These are phyloP conservation scores for Rana temporaria DNA, from an alignment of 2,113 vertebrate genomes.

Conservation along the genomic window DNA sequence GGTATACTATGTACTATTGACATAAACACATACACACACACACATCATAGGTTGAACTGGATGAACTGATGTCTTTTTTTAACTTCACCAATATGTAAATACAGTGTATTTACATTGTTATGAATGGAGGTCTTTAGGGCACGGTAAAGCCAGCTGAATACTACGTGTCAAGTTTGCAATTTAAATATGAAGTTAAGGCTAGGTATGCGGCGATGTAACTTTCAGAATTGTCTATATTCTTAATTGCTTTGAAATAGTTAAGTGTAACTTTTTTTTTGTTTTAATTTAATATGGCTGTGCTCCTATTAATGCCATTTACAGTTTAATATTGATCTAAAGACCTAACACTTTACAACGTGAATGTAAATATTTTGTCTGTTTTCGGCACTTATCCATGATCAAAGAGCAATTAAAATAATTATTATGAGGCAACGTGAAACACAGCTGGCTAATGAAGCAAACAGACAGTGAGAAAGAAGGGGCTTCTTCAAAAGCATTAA, in stretches of 20 bases:
- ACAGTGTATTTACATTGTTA: too few relatives aligned
- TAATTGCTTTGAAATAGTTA: not conserved
- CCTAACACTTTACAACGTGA: constrained; percentile 26
- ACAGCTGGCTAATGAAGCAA: constrained; percentile 75
- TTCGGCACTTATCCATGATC: constrained; percentile 40
- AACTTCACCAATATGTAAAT: too few relatives aligned
- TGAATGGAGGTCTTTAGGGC: too few relatives aligned
- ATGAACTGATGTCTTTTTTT: too few relatives aligned
- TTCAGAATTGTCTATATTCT: not conserved
- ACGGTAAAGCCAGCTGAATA: too few relatives aligned
- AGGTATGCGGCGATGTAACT: too few relatives aligned
- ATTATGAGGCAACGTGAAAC: constrained; percentile 73
- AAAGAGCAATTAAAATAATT: constrained; percentile 74
- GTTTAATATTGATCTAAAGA: constrained; percentile 49
- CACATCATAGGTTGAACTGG: too few relatives aligned
- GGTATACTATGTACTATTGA: too few relatives aligned
- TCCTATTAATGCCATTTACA: not conserved
- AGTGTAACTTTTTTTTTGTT: not conserved
- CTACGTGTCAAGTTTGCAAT: too few relatives aligned
- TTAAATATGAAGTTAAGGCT: too few relatives aligned
- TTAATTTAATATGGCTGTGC: constrained; percentile 19
- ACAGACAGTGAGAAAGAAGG: constrained; percentile 70
- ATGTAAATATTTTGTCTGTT: constrained; percentile 46
- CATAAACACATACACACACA: too few relatives aligned
- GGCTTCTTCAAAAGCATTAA: constrained; percentile 67